Percentiles rank a stretch among this genome's conserved stretches.
Conservation (phyloP, 2,888 invertebrate species). For the Cheilosia scutellata region DNA sequence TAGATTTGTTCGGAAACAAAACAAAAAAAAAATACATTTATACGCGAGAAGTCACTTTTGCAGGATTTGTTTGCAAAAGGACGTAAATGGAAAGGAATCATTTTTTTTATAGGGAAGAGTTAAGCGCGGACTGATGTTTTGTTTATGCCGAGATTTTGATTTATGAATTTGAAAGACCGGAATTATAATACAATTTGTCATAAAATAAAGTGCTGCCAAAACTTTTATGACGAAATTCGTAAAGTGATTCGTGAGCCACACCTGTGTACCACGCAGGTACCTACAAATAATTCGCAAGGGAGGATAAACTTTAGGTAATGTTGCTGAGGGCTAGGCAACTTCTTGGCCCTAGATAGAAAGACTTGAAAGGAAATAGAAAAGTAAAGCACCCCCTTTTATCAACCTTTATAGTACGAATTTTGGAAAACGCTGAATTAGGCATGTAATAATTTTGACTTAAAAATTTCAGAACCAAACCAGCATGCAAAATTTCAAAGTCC, state of each 20-base stretch:
- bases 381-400: too few species aligned
- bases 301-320: background rate
- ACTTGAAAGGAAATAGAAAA: too few species aligned
- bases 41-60: background rate
- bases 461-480: too few species aligned
- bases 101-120: background rate
- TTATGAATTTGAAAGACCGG: background rate
- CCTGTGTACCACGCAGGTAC: background rate
- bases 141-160: background rate
- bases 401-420: too few species aligned
- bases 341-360: too few species aligned
- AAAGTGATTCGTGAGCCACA: background rate
- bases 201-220: background rate
- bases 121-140: background rate
- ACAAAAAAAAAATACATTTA: background rate
- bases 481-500: too few species aligned
- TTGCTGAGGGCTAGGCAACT: background rate
- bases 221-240: background rate
- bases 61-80: background rate
- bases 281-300: background rate
- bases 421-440: too few species aligned
- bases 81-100: background rate
- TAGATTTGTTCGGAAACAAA: conserved; percentile 44
- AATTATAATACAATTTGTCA: conserved; percentile 3
- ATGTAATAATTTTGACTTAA: too few species aligned